Evolutionary conservation across 2,797 vertebrate species (phyloP).

Genomic region (Molossus molossus): DNA sequence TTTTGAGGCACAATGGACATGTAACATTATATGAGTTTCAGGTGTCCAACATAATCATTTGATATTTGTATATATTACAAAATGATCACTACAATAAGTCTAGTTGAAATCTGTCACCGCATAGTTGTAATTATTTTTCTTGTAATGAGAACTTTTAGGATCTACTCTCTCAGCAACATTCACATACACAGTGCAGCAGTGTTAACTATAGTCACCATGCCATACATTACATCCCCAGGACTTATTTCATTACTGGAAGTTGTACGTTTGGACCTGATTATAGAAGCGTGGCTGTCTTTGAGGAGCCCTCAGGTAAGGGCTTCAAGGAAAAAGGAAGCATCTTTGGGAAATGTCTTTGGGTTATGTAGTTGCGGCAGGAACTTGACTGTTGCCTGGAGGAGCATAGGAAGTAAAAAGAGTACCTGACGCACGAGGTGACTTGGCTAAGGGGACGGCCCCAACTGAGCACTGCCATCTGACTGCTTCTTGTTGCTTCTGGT

Average conservation of each 20-base stretch:
- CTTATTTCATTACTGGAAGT: not conserved
- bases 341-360: not conserved
- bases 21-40: not conserved
- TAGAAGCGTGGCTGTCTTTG: not conserved
- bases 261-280: not conserved
- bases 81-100: not conserved
- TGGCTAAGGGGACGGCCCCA: not conserved
- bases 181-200: not conserved
- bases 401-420: not conserved
- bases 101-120: not conserved
- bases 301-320: not conserved
- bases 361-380: not conserved
- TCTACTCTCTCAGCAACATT: not conserved
- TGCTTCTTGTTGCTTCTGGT: not conserved
- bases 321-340: not conserved
- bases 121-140: not conserved
- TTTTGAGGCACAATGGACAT: not conserved
- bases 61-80: not conserved
- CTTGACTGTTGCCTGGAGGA: not conserved
- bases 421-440: accelerated
- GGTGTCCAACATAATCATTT: not conserved
- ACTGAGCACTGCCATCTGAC: not conserved
- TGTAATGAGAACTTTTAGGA: not conserved
- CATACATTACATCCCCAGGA: not conserved
- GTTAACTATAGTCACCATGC: not conserved